Evolutionary conservation across 1,140 invertebrate species (phyloP), one percentile per base, ranked within the genome.

Genomic region (Liolophura sinensis): DNA sequence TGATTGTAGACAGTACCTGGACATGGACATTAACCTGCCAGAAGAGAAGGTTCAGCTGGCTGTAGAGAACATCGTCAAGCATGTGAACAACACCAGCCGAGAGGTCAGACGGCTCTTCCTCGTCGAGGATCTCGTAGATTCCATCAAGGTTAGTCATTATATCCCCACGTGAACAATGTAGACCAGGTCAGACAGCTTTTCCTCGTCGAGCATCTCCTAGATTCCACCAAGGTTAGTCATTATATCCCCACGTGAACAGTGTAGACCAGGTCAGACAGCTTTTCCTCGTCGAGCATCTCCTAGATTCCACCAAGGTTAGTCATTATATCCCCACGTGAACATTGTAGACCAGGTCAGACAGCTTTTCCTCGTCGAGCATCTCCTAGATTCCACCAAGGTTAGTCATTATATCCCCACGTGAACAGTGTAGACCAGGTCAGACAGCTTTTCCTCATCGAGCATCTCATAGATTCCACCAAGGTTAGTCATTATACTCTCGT

Each of bases 71-170:
- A 89, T 92, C 62, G 90, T 95, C 48, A 90, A 91, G 57, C 93
- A 98, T 83, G 81, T 92, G 59, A 97, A 97, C 85, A 90, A 90
- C 24, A 89, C 89, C 55, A 82, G 92, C 56, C 84, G 87, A 58
- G 92, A 97, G 85, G 86, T 99, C 70, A 91, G 96, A 79, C 91
- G 94, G 81, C 88, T 98, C 71, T 96, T 98, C 86, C 88, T 98
- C 67, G 94, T 98, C 75, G 96, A 98, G 85, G 96, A 98, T 86
- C 87, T 98, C 72, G 90, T 98, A 64, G 96, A 98, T 86, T 97
- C 96, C 18, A 71, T 88, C 69, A 88, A 88, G 82, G 86, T 87
- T 68, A 63, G 63, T 67, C 31, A 40, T 40, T 40, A 40, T 3
- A 40, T 40, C 31, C 31, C 9, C 93, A 98, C 83, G 81, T 92